Evolutionary conservation across 2,888 invertebrate genomes (phyloP), one percentile per base, ranked within the genome.

Genomic region (Buathra laborator): DNA sequence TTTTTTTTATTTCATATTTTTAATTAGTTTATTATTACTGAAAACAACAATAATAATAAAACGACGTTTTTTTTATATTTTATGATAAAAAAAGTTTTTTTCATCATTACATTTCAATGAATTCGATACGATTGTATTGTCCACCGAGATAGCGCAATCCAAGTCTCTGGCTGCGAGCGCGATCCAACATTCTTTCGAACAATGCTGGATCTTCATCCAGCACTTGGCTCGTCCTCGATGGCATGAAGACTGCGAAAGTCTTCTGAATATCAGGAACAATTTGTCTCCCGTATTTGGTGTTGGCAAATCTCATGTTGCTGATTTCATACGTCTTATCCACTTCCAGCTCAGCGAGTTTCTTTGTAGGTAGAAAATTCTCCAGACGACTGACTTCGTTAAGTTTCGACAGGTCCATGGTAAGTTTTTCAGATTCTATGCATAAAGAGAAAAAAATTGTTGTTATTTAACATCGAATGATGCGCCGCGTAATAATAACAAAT

Each of bases 161-260:
- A 24, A 24, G 24, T 24, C 2, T 24, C 24, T 24, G 24, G 24
- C 44, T 67, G 9, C 10, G 46, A 44, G 1, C 2, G 37, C 64
- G 7, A 12, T 64, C 24, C 67, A 67, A 4, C 67, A 67, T 67
- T 46, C 46, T 44, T 24, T 10, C 24, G 46, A 67, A 67, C 67
- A 67, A 24, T 24, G 19, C 67, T 6, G n/a, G 24, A 24, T 24
- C 24, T 24, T 24, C 24, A 24, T 24, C 24, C 24, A 24, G 24
- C 24, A 46, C 24, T 51, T n/a, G n/a, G 51, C n/a, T 14, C 16
- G n/a, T 51, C 16, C 51, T 51, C 6, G n/a, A 7, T 16, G 51
- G 51, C 51, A n/a, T 14, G 51, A 51, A 51, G n/a, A 16, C 51
- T 6, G 16, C 51, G 51, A 51, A 51, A 51, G 51, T 51, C n/a